These are phyloP conservation scores for Reticulitermes speratus DNA, from an alignment of 1,140 invertebrate species.

Conservation along the genomic window DNA sequence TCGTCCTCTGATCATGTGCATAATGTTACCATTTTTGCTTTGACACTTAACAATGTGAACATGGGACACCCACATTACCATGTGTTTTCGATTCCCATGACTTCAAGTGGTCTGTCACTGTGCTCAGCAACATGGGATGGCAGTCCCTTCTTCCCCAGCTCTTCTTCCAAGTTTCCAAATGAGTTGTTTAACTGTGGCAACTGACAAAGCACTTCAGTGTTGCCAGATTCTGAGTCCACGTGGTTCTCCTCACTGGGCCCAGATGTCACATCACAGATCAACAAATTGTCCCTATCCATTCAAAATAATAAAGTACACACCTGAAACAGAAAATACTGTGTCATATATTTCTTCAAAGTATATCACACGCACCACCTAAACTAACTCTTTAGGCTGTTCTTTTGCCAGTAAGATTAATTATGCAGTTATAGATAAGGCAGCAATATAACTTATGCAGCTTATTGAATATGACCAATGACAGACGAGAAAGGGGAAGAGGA, in stretches of 20 bases:
- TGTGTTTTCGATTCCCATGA: slow-evolving; percentile 51
- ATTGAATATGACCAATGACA: no score
- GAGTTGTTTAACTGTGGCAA: background rate
- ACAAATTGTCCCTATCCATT: slow-evolving; percentile 25
- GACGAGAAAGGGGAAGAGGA: no score
- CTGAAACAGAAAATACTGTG: slow-evolving; percentile 11
- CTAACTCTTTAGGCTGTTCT: no score
- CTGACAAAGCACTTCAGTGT: slow-evolving; percentile 20
- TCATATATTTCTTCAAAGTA: no score
- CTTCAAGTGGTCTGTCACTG: slow-evolving; percentile 42
- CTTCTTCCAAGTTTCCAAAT: slow-evolving; percentile 26
- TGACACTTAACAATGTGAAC: background rate
- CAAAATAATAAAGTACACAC: slow-evolving; percentile 29
- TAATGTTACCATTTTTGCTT: background rate
- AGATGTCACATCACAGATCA: background rate
- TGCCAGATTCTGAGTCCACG: background rate
- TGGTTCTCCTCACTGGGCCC: background rate
- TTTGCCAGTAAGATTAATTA: no score
- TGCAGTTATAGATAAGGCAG: no score
- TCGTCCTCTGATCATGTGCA: background rate
- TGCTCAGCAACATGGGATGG: background rate
- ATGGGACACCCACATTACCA: slow-evolving; percentile 40
- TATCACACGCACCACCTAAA: no score
- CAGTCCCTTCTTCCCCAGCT: slow-evolving; percentile 9
- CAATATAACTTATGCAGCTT: no score